Conservation (phyloP, 35 echinoderm and acorn worm genomes). For the Apostichopus parvimensis region DNA sequence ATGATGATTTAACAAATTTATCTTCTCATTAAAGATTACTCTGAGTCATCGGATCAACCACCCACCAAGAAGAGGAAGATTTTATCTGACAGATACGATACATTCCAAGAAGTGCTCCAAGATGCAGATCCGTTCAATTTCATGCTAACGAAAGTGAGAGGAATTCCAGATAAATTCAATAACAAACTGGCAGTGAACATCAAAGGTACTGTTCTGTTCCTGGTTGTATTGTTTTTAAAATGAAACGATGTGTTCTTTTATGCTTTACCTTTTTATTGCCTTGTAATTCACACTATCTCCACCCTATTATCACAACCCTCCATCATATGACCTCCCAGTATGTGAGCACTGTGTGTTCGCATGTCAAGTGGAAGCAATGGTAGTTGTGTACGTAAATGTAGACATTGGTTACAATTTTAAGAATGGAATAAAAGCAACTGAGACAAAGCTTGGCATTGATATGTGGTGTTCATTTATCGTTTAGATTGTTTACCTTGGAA, state of each 20-base stretch:
- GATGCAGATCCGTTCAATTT: conserved; percentile 73
- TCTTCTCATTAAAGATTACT: conserved; percentile 2
- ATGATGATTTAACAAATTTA: not conserved
- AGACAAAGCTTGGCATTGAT: too few species aligned
- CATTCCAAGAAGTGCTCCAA: conserved; percentile 57
- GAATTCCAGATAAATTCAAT: conserved; percentile 73
- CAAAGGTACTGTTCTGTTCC: conserved; percentile 47
- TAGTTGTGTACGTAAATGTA: too few species aligned
- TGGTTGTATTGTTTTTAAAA: too few species aligned
- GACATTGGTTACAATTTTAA: too few species aligned
- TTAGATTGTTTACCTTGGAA: too few species aligned
- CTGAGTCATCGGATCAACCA: conserved; percentile 20
- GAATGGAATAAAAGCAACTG: too few species aligned
- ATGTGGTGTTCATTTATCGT: too few species aligned
- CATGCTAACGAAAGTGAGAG: conserved; percentile 79
- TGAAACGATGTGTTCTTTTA: too few species aligned
- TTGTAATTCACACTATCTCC: too few species aligned
- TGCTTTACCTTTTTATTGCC: too few species aligned
- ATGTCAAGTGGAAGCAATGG: not conserved
- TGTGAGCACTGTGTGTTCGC: not conserved
- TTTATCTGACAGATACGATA: not conserved
- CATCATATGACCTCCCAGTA: not conserved
- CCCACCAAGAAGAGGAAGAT: conserved; percentile 51
- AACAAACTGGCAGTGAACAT: conserved; percentile 81
- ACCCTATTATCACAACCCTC: not conserved